Evolutionary conservation across 2,797 vertebrate genomes (phyloP).

Genomic region (Fundulus diaphanus): DNA sequence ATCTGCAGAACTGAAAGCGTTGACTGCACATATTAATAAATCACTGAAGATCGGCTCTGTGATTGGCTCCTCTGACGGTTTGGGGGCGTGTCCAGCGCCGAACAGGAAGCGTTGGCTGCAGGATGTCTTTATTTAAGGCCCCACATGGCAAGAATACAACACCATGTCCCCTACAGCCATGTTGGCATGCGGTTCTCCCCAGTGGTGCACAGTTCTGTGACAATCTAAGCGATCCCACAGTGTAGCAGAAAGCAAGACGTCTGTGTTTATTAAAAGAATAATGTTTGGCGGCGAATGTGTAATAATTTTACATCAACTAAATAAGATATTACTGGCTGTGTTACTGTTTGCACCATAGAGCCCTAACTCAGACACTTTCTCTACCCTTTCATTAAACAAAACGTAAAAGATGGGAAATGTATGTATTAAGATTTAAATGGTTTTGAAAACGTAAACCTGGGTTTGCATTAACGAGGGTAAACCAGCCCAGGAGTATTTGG

Average conservation of each 20-base stretch:
- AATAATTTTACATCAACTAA: neutral
- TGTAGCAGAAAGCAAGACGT: neutral
- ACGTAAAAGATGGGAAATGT: too few relatives aligned
- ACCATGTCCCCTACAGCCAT: slow-evolving; percentile 20
- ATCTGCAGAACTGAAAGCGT: slow-evolving; percentile 12
- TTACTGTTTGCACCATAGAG: too few relatives aligned
- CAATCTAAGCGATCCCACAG: too few relatives aligned
- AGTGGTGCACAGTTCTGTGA: neutral
- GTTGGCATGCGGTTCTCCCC: slow-evolving; percentile 7
- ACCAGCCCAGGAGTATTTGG: too few relatives aligned
- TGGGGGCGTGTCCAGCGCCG: slow-evolving; percentile 52
- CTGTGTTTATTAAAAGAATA: neutral
- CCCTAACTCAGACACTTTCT: too few relatives aligned
- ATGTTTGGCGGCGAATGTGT: too few relatives aligned
- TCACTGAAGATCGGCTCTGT: slow-evolving; percentile 27
- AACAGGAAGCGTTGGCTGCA: slow-evolving; percentile 64
- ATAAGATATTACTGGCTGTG: neutral
- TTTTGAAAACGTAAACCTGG: neutral
- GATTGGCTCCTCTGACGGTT: slow-evolving; percentile 66
- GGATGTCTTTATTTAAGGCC: slow-evolving; percentile 54
- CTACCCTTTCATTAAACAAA: too few relatives aligned
- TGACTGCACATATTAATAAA: slow-evolving; percentile 33
- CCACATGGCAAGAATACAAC: slow-evolving; percentile 74
- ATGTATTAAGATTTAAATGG: neutral
- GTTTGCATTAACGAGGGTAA: too few relatives aligned